Conservation (phyloP, 2,888 invertebrate genomes). For the Strigamia crassipes region DNA sequence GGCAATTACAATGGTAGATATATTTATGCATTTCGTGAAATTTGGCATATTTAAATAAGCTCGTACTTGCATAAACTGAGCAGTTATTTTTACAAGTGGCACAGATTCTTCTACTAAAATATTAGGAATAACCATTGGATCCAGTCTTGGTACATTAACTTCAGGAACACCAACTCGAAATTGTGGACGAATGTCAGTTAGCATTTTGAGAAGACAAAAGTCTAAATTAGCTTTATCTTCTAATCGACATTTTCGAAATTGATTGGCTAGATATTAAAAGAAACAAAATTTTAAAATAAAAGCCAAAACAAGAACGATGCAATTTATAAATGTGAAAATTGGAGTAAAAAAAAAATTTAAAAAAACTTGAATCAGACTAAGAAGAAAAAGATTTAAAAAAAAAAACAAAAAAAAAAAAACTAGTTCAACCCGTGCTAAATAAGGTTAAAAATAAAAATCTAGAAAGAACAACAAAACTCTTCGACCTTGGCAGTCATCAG, state of each 20-base stretch:
- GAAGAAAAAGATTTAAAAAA: too few species aligned
- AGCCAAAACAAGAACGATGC: not conserved
- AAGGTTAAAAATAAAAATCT: too few species aligned
- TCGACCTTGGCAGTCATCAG: too few species aligned
- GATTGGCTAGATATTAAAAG: slow-evolving; percentile 1
- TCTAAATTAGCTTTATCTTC: slow-evolving; percentile 37
- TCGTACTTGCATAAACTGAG: slow-evolving; percentile 43
- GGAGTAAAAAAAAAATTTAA: too few species aligned
- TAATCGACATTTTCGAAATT: slow-evolving; percentile 46
- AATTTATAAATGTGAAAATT: not conserved
- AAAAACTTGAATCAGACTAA: too few species aligned
- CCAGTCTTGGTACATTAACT: slow-evolving; percentile 45
- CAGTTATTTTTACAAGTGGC: slow-evolving; percentile 37
- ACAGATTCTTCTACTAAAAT: slow-evolving; percentile 43
- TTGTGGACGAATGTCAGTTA: slow-evolving; percentile 45
- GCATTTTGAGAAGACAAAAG: slow-evolving; percentile 45
- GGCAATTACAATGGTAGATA: not conserved
- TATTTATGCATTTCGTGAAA: not conserved
- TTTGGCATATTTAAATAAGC: not conserved
- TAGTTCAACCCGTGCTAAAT: too few species aligned
- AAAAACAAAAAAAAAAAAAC: too few species aligned
- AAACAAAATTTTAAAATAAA: not conserved
- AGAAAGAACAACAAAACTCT: too few species aligned
- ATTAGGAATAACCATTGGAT: slow-evolving; percentile 47
- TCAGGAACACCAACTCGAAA: slow-evolving; percentile 46